Percentiles rank a stretch among this genome's conserved stretches.
phyloP scores from a whole-genome alignment of 2,888 invertebrate species.

The Agelastica alni region DNA sequence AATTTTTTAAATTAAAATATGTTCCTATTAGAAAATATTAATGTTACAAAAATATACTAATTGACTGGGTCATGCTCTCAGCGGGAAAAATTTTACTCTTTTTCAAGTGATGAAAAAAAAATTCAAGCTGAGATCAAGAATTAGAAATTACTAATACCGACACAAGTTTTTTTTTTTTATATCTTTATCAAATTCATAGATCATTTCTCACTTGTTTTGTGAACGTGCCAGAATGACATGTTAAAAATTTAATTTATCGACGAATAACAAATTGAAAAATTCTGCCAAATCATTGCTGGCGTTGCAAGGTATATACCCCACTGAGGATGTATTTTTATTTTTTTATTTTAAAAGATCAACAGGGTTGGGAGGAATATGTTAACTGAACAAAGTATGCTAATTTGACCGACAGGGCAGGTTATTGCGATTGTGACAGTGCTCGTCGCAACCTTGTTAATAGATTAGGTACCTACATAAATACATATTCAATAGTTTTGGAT shows the following conservation, averaged over 20 bases:
- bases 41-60: too few relatives aligned
- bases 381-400: background rate
- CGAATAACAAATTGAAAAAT: slow-evolving; percentile 36
- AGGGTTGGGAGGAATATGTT: background rate
- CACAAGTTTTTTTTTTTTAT: background rate
- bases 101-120: background rate
- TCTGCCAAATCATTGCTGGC: slow-evolving; percentile 33
- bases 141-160: background rate
- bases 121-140: background rate
- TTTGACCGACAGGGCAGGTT: background rate
- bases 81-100: too few relatives aligned
- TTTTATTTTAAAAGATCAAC: background rate
- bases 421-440: background rate
- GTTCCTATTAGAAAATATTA: too few relatives aligned
- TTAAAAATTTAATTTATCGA: slow-evolving; percentile 33
- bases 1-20: too few relatives aligned
- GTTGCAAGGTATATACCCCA: slow-evolving; percentile 25
- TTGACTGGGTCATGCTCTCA: too few relatives aligned
- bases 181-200: background rate
- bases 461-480: too few relatives aligned
- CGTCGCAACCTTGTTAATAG: too few relatives aligned
- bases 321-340: slow-evolving; percentile 15
- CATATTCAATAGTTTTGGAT: too few relatives aligned
- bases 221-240: background rate
- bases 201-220: background rate